Conservation (phyloP, 2,113 vertebrate genomes). For the Caranx ignobilis region DNA sequence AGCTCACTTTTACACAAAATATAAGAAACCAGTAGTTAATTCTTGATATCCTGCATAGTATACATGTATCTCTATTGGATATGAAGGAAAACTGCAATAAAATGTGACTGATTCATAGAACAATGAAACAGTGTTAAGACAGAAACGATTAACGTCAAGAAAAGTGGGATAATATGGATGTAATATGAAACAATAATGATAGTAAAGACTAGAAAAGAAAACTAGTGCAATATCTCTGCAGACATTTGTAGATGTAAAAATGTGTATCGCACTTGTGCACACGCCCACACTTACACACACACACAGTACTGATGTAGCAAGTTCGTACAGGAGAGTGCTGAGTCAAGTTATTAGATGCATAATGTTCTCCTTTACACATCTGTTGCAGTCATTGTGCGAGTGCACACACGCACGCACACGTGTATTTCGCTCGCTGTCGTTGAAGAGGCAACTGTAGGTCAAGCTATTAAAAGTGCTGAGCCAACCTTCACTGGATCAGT, state of each 20-base stretch:
- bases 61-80: not conserved
- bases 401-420: slow-evolving; percentile 1
- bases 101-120: not conserved
- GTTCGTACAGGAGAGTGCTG: slow-evolving; percentile 35
- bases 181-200: not conserved
- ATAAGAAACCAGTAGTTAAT: not conserved
- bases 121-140: too few relatives aligned
- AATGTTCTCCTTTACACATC: slow-evolving; percentile 23
- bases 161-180: not conserved
- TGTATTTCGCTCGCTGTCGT: slow-evolving; percentile 22
- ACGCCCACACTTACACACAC: not conserved
- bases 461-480: slow-evolving; percentile 53
- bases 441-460: slow-evolving; percentile 40
- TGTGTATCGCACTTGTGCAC: not conserved
- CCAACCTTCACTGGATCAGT: not conserved
- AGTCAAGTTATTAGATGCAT: slow-evolving; percentile 35
- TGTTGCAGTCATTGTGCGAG: slow-evolving; percentile 8
- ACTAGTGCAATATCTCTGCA: not conserved
- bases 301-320: slow-evolving; percentile 23
- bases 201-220: not conserved
- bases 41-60: too few relatives aligned
- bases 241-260: slow-evolving; percentile 1
- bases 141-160: not conserved
- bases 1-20: not conserved
- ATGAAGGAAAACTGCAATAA: not conserved